Percentiles rank a stretch among this genome's conserved stretches.
Conservation (phyloP, 2,113 vertebrate species). For the Lasiurus cinereus region DNA sequence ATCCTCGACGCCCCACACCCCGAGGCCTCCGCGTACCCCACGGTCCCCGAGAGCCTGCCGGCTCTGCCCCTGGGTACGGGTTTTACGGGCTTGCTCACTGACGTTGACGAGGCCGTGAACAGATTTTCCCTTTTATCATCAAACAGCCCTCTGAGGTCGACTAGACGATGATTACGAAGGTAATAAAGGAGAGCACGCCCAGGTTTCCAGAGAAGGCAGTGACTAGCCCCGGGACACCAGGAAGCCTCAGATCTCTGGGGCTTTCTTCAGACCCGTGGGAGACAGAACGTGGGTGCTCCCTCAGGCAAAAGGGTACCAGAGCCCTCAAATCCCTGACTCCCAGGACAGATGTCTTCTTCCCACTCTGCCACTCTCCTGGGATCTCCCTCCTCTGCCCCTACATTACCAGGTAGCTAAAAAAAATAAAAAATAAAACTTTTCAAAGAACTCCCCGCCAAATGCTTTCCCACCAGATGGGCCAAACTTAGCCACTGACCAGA, state of each 20-base stretch:
- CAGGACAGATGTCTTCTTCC: neutral
- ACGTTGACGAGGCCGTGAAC: slow-evolving; percentile 37
- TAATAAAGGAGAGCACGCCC: neutral
- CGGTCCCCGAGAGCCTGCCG: neutral
- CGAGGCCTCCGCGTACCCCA: neutral
- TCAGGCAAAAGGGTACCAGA: too few species aligned
- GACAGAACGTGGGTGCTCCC: too few species aligned
- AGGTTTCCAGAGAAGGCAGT: slow-evolving; percentile 47
- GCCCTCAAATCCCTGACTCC: neutral
- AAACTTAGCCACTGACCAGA: slow-evolving; percentile 8
- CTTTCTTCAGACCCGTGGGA: too few species aligned
- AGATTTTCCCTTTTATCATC: slow-evolving; percentile 60
- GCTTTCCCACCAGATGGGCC: neutral
- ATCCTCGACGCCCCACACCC: neutral
- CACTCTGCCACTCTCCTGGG: neutral
- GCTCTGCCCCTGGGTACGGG: neutral
- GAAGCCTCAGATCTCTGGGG: neutral
- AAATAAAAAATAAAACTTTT: slow-evolving; percentile 8
- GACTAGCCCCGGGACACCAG: neutral
- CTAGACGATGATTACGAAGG: neutral
- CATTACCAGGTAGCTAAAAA: neutral
- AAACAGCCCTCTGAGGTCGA: slow-evolving; percentile 45
- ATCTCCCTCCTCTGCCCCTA: slow-evolving; percentile 32
- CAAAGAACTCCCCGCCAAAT: slow-evolving; percentile 36
- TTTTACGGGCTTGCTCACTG: slow-evolving; percentile 34